Base-by-base conservation (phyloP, 2,797 vertebrate species). In the Xerus rutilus region DNA sequence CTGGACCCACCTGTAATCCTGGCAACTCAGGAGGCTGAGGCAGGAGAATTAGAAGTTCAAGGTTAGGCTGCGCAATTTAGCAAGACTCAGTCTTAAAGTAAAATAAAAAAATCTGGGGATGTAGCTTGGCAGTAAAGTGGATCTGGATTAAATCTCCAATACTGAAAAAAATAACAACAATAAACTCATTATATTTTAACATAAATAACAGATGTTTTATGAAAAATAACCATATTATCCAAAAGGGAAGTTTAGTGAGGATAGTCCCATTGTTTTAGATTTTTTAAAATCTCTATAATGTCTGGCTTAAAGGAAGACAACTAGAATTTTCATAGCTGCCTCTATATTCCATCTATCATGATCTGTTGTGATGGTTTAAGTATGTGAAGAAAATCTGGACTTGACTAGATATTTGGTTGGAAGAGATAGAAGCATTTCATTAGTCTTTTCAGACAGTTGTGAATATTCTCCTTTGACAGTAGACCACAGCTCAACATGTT, bases 331-430 rank as follows among this genome's bases (percentile, higher is more conserved):
- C 10, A 10, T 23, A 23, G 70, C 21, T 62, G 62, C 39, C 76
- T 91, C n/a, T 70, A 12, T 9, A 9, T 81, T 39, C 45, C 30
- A 0, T 83, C 52, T 72, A 30, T 72, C 54, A 45, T 23, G 67
- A 17, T 39, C 70, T 83, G 45, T 57, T 70, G 15, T 77, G 77
- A 12, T 39, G 54, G 35, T 21, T 47, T 70, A 83, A 72, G 5
- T 12, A 30, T 18, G 28, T 78, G 54, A 96, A 84, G 70, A 77
- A 83, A 91, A 83, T 88, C 78, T 88, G 70, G 81, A 72, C 15
- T 91, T 30, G 77, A 21, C 15, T 45, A 78, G 32, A 43, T 76
- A 64, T 47, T 32, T 39, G 47, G 11, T 39, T 78, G 6, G 28
- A 65, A 93, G 82, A 83, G 54, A 21, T 39, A 94, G 35, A 62